Evolutionary conservation across 1,140 invertebrate genomes (phyloP).

Genomic region (Probaryconus sp.): DNA sequence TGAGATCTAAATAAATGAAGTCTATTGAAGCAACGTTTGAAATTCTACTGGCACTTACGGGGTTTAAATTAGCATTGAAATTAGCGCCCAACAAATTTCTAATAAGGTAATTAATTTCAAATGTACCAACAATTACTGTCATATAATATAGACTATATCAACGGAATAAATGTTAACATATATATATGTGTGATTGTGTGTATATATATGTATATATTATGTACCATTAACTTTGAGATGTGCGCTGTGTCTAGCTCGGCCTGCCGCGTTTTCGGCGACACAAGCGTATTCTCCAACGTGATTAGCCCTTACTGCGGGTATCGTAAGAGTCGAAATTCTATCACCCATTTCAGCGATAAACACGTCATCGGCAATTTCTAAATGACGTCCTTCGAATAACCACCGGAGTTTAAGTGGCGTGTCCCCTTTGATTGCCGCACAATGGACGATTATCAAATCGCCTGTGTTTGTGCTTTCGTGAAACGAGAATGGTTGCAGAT

Average conservation of each 20-base stretch:
- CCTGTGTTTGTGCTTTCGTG: constrained; percentile 78
- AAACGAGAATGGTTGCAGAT: constrained; percentile 76
- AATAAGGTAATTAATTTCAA: too few relatives aligned
- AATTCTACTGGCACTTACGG: too few relatives aligned
- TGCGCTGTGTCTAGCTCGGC: constrained; percentile 81
- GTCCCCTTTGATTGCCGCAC: constrained; percentile 86
- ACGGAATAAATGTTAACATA: constrained; percentile 18
- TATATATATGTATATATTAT: constrained; percentile 5
- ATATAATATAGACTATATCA: constrained; percentile 27
- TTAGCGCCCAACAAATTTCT: too few relatives aligned
- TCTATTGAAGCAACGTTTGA: too few relatives aligned
- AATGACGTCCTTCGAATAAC: constrained; percentile 79
- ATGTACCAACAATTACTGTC: constrained; percentile 49
- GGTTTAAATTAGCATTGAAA: too few relatives aligned
- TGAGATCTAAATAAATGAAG: too few relatives aligned
- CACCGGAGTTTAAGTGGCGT: constrained; percentile 84
- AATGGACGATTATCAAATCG: constrained; percentile 82
- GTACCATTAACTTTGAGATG: constrained; percentile 80
- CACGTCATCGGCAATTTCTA: constrained; percentile 78
- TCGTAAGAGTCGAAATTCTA: constrained; percentile 77
- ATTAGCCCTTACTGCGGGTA: constrained; percentile 74
- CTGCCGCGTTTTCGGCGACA: constrained; percentile 83
- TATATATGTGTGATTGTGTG: too few relatives aligned
- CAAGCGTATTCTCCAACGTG: constrained; percentile 88
- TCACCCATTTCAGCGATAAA: constrained; percentile 80